A percentile compares a stretch with the other conserved stretches of the same genome.
Conservation (phyloP, 2,888 invertebrate genomes). For the Parnassius apollo region DNA sequence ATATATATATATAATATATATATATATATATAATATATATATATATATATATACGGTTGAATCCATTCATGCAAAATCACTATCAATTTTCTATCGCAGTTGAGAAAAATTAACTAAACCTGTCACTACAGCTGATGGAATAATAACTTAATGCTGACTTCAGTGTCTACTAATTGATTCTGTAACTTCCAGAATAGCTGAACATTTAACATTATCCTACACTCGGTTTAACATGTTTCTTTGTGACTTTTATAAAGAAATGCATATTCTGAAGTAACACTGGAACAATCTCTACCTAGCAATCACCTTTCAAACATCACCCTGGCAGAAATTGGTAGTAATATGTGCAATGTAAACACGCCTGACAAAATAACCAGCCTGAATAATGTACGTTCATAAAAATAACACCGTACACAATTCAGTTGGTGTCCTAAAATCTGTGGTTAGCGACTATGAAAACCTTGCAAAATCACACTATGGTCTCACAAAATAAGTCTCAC, state of each 20-base stretch:
- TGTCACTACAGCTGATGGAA: slow-evolving; percentile 2
- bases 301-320: background rate
- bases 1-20: background rate
- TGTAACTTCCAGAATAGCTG: background rate
- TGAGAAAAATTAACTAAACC: slow-evolving; percentile 5
- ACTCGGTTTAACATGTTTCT: background rate
- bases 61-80: background rate
- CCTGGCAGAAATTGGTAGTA: slow-evolving; percentile 27
- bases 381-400: slow-evolving; percentile 10
- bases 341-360: slow-evolving; percentile 23
- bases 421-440: background rate
- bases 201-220: background rate
- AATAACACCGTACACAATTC: slow-evolving; percentile 2
- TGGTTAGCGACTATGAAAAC: slow-evolving; percentile 17
- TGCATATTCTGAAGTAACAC: background rate
- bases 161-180: background rate
- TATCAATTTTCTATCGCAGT: background rate
- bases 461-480: slow-evolving; percentile 44
- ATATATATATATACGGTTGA: background rate
- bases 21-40: background rate
- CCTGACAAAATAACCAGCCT: background rate
- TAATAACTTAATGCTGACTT: background rate
- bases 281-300: background rate
- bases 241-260: background rate
- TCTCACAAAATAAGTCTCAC: slow-evolving; percentile 41